phyloP scores from a whole-genome alignment of 2,113 vertebrate species.

The Steatornis caripensis region DNA sequence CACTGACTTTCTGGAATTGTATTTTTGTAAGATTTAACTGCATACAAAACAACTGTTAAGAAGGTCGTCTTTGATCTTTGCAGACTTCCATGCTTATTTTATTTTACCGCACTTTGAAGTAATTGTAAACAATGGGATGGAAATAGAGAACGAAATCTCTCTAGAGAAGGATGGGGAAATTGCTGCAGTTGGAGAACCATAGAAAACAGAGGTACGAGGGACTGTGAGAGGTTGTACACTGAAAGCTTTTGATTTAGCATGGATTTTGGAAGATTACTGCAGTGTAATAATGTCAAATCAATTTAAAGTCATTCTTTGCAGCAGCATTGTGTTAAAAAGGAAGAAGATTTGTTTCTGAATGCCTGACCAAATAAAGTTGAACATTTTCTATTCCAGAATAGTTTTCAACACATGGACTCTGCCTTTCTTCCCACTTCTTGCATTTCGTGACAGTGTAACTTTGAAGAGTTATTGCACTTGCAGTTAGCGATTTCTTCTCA shows the following conservation, averaged over 20 bases:
- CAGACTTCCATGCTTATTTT: neutral
- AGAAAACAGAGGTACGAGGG: neutral
- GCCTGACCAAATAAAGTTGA: neutral
- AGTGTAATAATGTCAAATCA: neutral
- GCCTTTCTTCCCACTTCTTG: neutral
- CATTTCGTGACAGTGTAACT: neutral
- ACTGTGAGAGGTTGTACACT: neutral
- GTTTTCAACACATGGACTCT: neutral
- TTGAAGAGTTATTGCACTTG: neutral
- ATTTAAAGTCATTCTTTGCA: neutral
- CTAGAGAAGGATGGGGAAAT: conserved; percentile 4
- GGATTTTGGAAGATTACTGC: conserved; percentile 2
- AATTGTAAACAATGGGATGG: neutral
- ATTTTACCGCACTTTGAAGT: conserved; percentile 33
- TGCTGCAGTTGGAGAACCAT: neutral
- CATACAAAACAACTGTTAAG: neutral
- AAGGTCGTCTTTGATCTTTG: conserved; percentile 7
- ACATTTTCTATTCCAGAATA: neutral
- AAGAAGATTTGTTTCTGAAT: neutral
- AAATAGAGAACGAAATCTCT: conserved; percentile 6
- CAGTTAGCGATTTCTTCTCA: neutral
- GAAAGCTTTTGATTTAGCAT: neutral
- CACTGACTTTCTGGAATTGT: neutral
- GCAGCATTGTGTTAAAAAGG: neutral
- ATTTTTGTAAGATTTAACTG: neutral